A percentile compares a stretch with the other conserved stretches of the same genome.
Evolutionary conservation across 2,113 vertebrate species (phyloP).

Genomic region (Crotalus tigris): DNA sequence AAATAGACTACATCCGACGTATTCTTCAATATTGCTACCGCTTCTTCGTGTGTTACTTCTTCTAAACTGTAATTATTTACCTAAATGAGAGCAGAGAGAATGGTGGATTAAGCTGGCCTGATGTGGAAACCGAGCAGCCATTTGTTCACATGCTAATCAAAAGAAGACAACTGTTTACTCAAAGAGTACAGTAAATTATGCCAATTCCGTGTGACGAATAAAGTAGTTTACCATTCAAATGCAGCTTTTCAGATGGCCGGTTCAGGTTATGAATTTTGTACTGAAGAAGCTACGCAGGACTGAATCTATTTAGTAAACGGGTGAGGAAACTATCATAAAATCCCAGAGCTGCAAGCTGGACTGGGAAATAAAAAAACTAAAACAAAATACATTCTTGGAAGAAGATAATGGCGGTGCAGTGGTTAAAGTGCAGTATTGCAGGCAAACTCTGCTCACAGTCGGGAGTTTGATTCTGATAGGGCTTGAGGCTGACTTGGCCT

Average conservation of each 20-base stretch:
- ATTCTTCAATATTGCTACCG: conserved; percentile 95
- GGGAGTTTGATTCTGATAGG: too few relatives aligned
- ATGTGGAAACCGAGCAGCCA: background rate
- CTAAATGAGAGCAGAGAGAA: conserved; percentile 63
- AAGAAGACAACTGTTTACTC: background rate
- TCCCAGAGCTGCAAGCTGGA: too few relatives aligned
- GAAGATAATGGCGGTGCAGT: too few relatives aligned
- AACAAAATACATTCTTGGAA: too few relatives aligned
- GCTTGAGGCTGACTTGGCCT: too few relatives aligned
- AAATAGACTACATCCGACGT: conserved; percentile 93
- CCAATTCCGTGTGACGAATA: background rate
- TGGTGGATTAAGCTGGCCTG: background rate
- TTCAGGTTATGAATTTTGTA: too few relatives aligned
- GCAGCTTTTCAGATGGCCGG: background rate
- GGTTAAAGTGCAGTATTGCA: too few relatives aligned
- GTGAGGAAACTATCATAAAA: too few relatives aligned
- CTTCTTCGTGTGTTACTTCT: conserved; percentile 96
- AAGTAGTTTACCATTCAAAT: background rate
- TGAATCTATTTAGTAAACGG: too few relatives aligned
- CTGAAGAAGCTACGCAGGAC: too few relatives aligned
- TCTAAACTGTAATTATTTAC: conserved; percentile 97
- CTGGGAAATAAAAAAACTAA: too few relatives aligned
- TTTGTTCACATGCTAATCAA: conserved; percentile 22
- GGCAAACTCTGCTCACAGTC: too few relatives aligned
- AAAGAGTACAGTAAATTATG: conserved; percentile 19